These are phyloP conservation scores for Ganaspis brasiliensis DNA, from an alignment of 2,888 invertebrate species.

Conservation along the genomic window DNA sequence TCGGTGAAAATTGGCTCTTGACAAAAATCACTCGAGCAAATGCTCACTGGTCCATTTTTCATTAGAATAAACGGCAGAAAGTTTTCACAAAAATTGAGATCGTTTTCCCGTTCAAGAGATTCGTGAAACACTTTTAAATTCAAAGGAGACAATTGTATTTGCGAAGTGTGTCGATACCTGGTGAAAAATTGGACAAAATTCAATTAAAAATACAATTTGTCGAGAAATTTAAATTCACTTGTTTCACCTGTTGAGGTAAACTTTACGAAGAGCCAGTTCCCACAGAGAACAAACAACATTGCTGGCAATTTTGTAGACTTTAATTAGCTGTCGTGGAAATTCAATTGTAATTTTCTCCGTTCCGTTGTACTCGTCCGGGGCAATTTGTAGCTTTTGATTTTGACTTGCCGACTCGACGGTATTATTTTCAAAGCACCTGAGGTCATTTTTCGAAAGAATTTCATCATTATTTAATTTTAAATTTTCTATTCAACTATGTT, in stretches of 20 bases:
- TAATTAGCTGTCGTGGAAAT: conserved; percentile 74
- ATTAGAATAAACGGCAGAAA: conserved; percentile 68
- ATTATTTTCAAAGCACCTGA: conserved; percentile 65
- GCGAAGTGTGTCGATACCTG: conserved; percentile 69
- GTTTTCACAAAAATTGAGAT: conserved; percentile 54
- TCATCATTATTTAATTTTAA: no score
- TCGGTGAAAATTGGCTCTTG: conserved; percentile 76
- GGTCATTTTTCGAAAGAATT: no score
- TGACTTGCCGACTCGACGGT: conserved; percentile 34
- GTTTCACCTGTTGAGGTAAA: conserved; percentile 73
- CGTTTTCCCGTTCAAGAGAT: conserved; percentile 41
- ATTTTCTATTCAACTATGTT: background rate
- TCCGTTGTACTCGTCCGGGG: conserved; percentile 50
- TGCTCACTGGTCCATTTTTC: conserved; percentile 72
- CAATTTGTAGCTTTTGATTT: conserved; percentile 64
- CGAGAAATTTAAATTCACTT: no score
- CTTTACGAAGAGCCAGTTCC: conserved; percentile 73
- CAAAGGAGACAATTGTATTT: conserved; percentile 59
- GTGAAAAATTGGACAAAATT: conserved; percentile 19
- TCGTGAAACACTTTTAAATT: conserved; percentile 55
- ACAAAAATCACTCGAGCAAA: conserved; percentile 71
- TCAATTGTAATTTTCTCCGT: conserved; percentile 63
- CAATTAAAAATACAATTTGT: background rate
- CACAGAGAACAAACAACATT: conserved; percentile 69
- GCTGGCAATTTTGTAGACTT: conserved; percentile 64